Percentiles rank a stretch among this genome's conserved stretches.
phyloP scores from a whole-genome alignment of 2,888 invertebrate species.

The Synanthedon andrenaeformis region DNA sequence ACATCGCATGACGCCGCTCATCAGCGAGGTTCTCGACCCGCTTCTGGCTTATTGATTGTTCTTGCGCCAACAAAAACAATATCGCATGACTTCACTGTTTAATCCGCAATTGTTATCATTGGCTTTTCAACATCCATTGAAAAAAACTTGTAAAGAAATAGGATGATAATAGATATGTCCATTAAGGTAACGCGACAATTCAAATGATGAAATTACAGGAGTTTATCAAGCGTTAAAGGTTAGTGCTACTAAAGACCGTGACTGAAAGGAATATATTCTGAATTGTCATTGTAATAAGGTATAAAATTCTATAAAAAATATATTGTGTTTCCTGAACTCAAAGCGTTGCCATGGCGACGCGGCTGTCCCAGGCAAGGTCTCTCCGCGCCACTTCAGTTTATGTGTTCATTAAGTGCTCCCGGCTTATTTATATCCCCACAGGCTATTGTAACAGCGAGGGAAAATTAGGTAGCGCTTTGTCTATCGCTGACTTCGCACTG shows the following conservation, averaged over 20 bases:
- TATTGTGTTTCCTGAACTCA: too few species aligned
- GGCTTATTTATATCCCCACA: conserved; percentile 57
- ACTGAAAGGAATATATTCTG: too few species aligned
- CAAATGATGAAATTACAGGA: not conserved
- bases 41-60: conserved; percentile 37
- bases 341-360: conserved; percentile 30
- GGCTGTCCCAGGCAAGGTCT: conserved; percentile 27
- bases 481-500: conserved; percentile 47
- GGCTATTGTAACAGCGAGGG: conserved; percentile 45
- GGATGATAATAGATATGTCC: not conserved
- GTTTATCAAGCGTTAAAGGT: too few species aligned
- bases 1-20: conserved; percentile 45
- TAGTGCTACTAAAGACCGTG: too few species aligned
- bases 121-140: not conserved
- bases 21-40: conserved; percentile 25
- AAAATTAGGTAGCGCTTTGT: conserved; percentile 54
- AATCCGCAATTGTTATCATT: conserved; percentile 1
- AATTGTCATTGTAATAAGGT: too few species aligned
- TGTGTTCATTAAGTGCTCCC: conserved; percentile 62
- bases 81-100: conserved; percentile 15
- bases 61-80: conserved; percentile 18
- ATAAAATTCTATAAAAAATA: too few species aligned
- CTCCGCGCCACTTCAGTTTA: conserved; percentile 45
- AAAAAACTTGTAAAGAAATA: not conserved
- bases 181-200: conserved; percentile 1